Percentiles rank a stretch among this genome's conserved stretches.
Evolutionary conservation across 2,888 invertebrate genomes (phyloP).

Genomic region (Cetonia aurata): DNA sequence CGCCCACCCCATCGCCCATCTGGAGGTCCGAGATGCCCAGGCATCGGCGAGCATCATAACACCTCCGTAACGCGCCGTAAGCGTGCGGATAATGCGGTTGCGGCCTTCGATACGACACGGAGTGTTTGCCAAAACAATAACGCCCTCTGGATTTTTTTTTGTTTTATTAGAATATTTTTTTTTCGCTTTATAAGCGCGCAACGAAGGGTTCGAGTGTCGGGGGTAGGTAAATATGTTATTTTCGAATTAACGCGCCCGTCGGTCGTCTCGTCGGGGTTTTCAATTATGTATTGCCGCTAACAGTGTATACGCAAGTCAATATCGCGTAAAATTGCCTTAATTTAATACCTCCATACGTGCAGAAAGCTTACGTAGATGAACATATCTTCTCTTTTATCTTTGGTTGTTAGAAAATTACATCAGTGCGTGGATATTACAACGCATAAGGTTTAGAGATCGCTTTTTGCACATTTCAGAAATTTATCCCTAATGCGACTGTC

Average conservation of each 20-base stretch:
- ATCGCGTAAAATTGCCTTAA: conserved; percentile 25
- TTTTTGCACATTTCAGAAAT: no score
- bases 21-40: no score
- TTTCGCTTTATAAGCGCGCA: neutral
- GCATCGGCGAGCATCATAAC: conserved; percentile 22
- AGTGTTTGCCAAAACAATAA: conserved; percentile 36
- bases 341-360: conserved; percentile 3
- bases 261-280: conserved; percentile 16
- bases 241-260: conserved; percentile 23
- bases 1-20: no score
- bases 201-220: conserved; percentile 3
- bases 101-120: conserved; percentile 27
- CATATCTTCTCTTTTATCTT: neutral
- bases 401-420: no score
- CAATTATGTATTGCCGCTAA: conserved; percentile 17
- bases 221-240: conserved; percentile 35
- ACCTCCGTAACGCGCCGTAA: conserved; percentile 6
- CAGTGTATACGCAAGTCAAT: conserved; percentile 30
- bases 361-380: neutral
- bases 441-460: no score
- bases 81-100: conserved; percentile 23
- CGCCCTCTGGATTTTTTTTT: neutral
- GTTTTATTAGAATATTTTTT: conserved; percentile 25
- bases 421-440: no score
- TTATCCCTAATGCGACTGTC: no score